Base-by-base conservation (phyloP, 1,140 invertebrate genomes). In the Drosophila nasuta region DNA sequence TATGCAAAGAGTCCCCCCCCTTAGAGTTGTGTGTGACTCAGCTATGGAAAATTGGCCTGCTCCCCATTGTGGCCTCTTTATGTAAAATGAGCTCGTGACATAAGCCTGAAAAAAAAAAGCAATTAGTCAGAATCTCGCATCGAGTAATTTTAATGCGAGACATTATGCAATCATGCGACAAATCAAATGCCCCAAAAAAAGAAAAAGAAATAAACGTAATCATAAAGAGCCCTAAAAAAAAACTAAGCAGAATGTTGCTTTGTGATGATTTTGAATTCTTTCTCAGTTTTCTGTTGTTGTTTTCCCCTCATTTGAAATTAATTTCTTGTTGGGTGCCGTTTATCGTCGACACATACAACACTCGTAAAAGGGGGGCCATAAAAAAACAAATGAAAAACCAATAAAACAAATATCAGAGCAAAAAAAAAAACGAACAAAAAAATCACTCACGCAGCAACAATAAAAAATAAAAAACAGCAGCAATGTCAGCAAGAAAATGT, bases 371-470 rank as follows among this genome's bases (percentile, higher is more conserved):
- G 45, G 45, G 45, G 59, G 66, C 48, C 57, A 56, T 67, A 72
- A 35, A 79, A 73, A 59, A 69, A 63, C 77, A 86, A 85, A 85
- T 78, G 77, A 57, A 76, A 81, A 77, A 52, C 82, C 77, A 85
- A 85, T 85, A 85, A 85, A 85, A 71, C 77, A 86, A 80, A 83
- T 80, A 85, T 85, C 81, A 83, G 76, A 70, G 52, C 65, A 80
- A 38, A 28, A 35, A 17, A 79, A 83, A 83, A 33, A 79, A 54
- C 52, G 2, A 25, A 25, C 20, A 25, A 25, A 25, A 41, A 83
- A 83, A 83, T 57, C 54, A 57, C 35, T 82, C 62, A 78, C 58
- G 72, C 30, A 71, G 56, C 66, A 82, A 58, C 56, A 41, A 60
- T 75, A 82, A 82, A 15, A 56, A 20, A 20, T 67, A 30, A 15